phyloP scores from a whole-genome alignment of 2,888 invertebrate species.

The Cyclophora punctaria region DNA sequence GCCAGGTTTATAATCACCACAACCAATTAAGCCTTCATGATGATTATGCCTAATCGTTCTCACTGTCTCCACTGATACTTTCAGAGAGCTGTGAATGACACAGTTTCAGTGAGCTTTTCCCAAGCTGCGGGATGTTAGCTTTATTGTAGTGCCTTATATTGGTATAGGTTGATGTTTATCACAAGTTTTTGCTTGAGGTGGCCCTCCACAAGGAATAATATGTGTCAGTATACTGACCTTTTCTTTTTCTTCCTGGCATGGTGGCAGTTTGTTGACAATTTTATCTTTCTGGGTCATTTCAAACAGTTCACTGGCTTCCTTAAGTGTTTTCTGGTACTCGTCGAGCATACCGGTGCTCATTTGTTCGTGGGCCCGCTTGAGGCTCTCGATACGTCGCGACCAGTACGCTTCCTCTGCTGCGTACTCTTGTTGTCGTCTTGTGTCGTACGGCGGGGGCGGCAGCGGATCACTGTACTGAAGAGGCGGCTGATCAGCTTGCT shows the following conservation, averaged over 20 bases:
- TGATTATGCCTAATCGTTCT: no score
- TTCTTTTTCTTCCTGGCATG: conserved; percentile 64
- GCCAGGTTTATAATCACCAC: no score
- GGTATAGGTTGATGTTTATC: no score
- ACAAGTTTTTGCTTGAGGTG: no score
- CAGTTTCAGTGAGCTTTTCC: no score
- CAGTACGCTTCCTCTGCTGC: conserved; percentile 65
- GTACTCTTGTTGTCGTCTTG: conserved; percentile 41
- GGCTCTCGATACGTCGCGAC: conserved; percentile 56
- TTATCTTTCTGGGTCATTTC: conserved; percentile 47
- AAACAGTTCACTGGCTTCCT: conserved; percentile 61
- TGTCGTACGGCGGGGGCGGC: conserved; percentile 45
- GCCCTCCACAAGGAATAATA: background rate
- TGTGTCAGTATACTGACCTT: conserved; percentile 38
- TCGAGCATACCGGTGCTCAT: conserved; percentile 56
- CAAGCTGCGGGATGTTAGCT: no score
- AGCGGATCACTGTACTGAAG: conserved; percentile 36
- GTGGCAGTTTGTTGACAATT: conserved; percentile 49
- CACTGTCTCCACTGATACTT: no score
- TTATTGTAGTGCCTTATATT: no score
- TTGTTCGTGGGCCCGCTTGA: conserved; percentile 60
- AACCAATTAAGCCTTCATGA: no score
- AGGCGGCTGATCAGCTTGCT: conserved; percentile 50
- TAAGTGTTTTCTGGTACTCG: conserved; percentile 62
- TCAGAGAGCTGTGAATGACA: no score